Percentiles rank a stretch among this genome's conserved stretches.
phyloP scores from a whole-genome alignment of 2,113 vertebrate genomes.

The Monarcha castaneiventris region DNA sequence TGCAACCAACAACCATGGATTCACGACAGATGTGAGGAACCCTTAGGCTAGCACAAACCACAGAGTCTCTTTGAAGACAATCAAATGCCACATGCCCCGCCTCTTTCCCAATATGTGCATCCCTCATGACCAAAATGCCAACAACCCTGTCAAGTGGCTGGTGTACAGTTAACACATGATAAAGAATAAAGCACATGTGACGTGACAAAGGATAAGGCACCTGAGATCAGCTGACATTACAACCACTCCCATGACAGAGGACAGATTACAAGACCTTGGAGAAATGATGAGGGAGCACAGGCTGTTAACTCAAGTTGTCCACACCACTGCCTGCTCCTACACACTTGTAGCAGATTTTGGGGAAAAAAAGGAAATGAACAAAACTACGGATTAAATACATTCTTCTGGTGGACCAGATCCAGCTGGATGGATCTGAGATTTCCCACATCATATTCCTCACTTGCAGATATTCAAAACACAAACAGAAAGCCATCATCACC shows the following conservation, averaged over 20 bases:
- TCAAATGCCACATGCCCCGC: not conserved
- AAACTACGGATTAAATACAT: not conserved
- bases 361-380: not conserved
- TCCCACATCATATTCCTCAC: not conserved
- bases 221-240: not conserved
- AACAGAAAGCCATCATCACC: not conserved
- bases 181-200: not conserved
- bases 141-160: not conserved
- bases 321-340: not conserved
- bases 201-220: accelerated
- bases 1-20: not conserved
- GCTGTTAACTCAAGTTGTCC: not conserved
- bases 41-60: not conserved
- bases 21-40: not conserved
- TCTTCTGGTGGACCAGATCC: not conserved
- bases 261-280: not conserved
- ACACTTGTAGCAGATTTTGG: not conserved
- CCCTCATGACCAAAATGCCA: not conserved
- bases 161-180: not conserved
- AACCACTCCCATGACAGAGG: not conserved
- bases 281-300: not conserved
- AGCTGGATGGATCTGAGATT: not conserved
- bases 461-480: not conserved
- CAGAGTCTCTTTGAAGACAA: not conserved
- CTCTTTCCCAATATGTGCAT: not conserved